phyloP scores from a whole-genome alignment of 2,113 vertebrate genomes.

The Aplodontia rufa region DNA sequence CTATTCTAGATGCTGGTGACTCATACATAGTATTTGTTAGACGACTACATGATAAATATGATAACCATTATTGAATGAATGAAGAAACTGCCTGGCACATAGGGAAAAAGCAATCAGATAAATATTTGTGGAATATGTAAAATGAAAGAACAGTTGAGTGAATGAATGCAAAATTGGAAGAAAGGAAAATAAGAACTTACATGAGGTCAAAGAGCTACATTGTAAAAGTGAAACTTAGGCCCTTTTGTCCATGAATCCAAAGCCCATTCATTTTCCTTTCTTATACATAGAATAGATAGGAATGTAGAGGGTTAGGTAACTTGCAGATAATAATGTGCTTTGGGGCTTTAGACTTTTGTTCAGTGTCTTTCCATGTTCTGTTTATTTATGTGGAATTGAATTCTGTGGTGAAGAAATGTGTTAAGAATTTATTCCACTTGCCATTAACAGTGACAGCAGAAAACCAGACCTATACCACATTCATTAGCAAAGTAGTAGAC shows the following conservation, averaged over 20 bases:
- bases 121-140: not conserved
- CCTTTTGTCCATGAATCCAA: not conserved
- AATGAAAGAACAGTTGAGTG: not conserved
- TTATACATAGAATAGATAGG: not conserved
- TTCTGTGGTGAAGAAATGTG: not conserved
- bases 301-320: not conserved
- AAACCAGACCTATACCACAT: not conserved
- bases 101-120: not conserved
- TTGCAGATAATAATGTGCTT: not conserved
- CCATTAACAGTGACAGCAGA: not conserved
- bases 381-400: not conserved
- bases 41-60: not conserved
- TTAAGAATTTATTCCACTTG: not conserved
- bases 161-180: not conserved
- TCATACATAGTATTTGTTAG: not conserved
- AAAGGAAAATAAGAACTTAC: conserved; percentile 9
- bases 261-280: not conserved
- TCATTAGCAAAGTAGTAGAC: not conserved
- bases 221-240: not conserved
- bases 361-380: not conserved
- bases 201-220: not conserved
- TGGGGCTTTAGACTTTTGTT: not conserved
- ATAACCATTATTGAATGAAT: not conserved
- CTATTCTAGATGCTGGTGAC: not conserved
- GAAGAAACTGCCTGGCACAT: not conserved